Base-by-base conservation (phyloP, 2,888 invertebrate genomes). In the Eupithecia dodoneata region DNA sequence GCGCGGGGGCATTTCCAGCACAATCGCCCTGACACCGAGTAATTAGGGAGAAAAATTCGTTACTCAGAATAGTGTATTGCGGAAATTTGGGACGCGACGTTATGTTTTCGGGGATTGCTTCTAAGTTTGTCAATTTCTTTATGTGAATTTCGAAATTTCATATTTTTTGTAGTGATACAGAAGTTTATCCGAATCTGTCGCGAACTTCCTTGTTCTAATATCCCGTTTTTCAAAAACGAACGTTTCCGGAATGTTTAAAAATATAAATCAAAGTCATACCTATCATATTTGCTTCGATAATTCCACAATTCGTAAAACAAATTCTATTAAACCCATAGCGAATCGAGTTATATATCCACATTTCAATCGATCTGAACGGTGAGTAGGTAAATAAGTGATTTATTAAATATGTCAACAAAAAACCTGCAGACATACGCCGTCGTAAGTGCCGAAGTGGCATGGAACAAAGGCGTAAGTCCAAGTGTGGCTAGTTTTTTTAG, bases 41-140 rank as follows among this genome's bases (percentile, higher is more conserved):
- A 95, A 95, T 95, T 95, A 95, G 91, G 89, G 88, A 94, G 94
- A 94, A 94, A 94, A 94, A 94, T 94, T 94, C 90, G 94, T 93
- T 92, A 91, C 91, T 84, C 87, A 85, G 87, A 88, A 89, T 90
- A 88, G 87, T 85, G 88, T 90, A 89, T 87, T 86, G 87, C 85
- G 81, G 74, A 75, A 74, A 75, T 74, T 73, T 73, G 45, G 74
- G 49, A 73, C 73, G 42, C 67, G 49, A 73, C 63, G 42, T 75
- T 71, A 59, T 74, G 67, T 49, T 73, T 65, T 66, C 59, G 49
- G n/a, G 49, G 63, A 73, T 72, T 15, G n/a, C 42, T 41, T 42
- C 49, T n/a, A 65, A 73, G 49, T 67, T 55, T 59, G 67, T 72
- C 42, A 55, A 74, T 71, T 67, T 44, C 30, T 71, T 66, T n/a